phyloP scores from a whole-genome alignment of 2,888 invertebrate genomes.

The Balanococcus diminutus region DNA sequence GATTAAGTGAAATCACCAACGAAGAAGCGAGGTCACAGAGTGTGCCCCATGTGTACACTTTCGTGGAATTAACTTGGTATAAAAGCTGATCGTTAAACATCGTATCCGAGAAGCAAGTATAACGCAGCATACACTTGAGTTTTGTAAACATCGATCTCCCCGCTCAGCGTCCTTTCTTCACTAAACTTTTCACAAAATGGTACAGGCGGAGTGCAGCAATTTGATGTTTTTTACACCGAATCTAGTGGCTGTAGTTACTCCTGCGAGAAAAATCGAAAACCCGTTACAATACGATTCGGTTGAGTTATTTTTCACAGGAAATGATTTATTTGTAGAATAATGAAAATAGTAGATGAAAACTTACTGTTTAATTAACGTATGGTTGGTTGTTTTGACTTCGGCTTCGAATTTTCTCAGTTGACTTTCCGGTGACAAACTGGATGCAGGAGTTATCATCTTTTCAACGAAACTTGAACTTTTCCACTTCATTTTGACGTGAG shows the following conservation, averaged over 20 bases:
- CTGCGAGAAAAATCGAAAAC: too few species aligned
- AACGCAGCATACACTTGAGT: conserved; percentile 46
- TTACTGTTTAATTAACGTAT: too few species aligned
- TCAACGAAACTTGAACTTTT: too few species aligned
- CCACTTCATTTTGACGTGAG: too few species aligned
- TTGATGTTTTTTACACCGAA: conserved; percentile 21
- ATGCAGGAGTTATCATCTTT: too few species aligned
- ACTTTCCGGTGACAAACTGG: too few species aligned
- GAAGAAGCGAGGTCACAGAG: conserved; percentile 43
- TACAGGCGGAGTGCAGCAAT: conserved; percentile 22
- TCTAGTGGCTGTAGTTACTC: conserved; percentile 44
- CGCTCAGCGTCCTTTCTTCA: conserved; percentile 48
- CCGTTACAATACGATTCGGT: too few species aligned
- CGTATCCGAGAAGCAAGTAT: conserved; percentile 42
- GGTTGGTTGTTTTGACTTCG: too few species aligned
- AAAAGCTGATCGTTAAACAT: conserved; percentile 53
- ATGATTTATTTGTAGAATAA: too few species aligned
- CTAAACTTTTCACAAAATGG: conserved; percentile 34
- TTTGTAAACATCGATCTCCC: conserved; percentile 52
- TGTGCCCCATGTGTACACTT: conserved; percentile 52
- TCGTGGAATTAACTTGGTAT: conserved; percentile 49
- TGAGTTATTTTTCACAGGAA: too few species aligned
- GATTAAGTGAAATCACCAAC: conserved; percentile 28
- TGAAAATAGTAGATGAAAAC: too few species aligned
- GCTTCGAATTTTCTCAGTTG: too few species aligned